Evolutionary conservation across 2,797 vertebrate genomes (phyloP), one percentile per base, ranked within the genome.

Genomic region (Amblyopsis hoosieri): DNA sequence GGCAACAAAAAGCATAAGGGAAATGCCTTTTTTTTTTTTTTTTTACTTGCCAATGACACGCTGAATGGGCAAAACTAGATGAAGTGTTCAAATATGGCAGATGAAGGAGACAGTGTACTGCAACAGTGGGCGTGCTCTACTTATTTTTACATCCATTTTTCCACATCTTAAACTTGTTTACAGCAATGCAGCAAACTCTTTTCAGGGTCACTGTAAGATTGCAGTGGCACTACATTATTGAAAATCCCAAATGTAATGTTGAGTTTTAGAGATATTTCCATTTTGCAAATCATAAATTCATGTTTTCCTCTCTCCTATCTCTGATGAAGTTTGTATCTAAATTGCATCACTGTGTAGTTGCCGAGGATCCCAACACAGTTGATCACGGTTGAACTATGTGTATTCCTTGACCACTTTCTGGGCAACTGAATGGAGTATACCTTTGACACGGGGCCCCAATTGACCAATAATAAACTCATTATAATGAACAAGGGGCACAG

Each of bases 371-470:
- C 42, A 1, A 37, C 55, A 1, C 31, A 3, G 55, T 49, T 67
- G 6, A 53, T 69, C 81, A 64, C 56, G 64, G 15, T 54, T 59
- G 17, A 52, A 49, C 62, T 77, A 71, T 82, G 74, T 69, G 62
- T 54, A 65, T 85, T 66, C 69, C 51, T 72, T 80, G 83, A 85
- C 87, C 86, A 85, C 76, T 74, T 87, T 84, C 70, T 50, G 71
- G 67, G 79, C 76, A 19, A 3, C 79, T 81, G 81, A 86, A 84
- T 84, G 80, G 75, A 87, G 81, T 77, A 74, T 19, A 73, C 68
- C 73, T 82, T 79, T 70, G 72, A 50, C 70, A 2, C 52, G 57
- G 67, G 54, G 56, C 54, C 62, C 62, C 88, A 86, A 90, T 87
- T 19, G 19, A 19, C 19, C 19, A 19, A 19, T 19, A 19, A 19